These are phyloP conservation scores for Leucania comma DNA, from an alignment of 2,888 invertebrate genomes.

Conservation along the genomic window DNA sequence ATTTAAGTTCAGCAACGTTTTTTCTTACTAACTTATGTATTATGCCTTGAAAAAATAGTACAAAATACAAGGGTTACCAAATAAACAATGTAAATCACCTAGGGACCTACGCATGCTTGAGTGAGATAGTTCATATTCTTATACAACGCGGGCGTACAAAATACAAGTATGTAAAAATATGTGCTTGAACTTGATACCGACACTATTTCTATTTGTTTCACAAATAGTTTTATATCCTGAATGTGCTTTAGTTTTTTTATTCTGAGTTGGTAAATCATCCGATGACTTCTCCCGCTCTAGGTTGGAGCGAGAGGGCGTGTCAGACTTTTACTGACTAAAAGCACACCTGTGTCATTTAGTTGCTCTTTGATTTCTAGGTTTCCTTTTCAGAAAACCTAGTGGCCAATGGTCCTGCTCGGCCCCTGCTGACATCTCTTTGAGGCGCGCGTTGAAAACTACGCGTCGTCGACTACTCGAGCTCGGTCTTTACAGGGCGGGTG, in stretches of 20 bases:
- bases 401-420: too few species aligned
- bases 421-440: too few species aligned
- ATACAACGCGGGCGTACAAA: conserved; percentile 15
- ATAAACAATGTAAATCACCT: conserved; percentile 58
- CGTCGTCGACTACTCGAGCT: too few species aligned
- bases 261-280: too few species aligned
- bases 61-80: conserved; percentile 39
- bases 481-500: too few species aligned
- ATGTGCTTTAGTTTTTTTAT: background rate
- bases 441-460: too few species aligned
- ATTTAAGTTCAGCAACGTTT: conserved; percentile 37
- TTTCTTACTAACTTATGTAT: conserved; percentile 43
- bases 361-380: too few species aligned
- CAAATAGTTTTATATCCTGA: conserved; percentile 27
- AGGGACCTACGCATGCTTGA: conserved; percentile 47
- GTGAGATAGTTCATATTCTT: conserved; percentile 45
- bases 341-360: too few species aligned
- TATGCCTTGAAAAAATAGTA: conserved; percentile 39
- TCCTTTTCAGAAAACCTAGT: too few species aligned
- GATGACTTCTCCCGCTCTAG: too few species aligned
- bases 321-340: too few species aligned
- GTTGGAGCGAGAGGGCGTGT: too few species aligned
- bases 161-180: conserved; percentile 17
- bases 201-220: conserved; percentile 7
- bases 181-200: background rate